These are phyloP conservation scores for Gallinago paraguaiae DNA, from an alignment of 2,113 vertebrate genomes.

Conservation along the genomic window DNA sequence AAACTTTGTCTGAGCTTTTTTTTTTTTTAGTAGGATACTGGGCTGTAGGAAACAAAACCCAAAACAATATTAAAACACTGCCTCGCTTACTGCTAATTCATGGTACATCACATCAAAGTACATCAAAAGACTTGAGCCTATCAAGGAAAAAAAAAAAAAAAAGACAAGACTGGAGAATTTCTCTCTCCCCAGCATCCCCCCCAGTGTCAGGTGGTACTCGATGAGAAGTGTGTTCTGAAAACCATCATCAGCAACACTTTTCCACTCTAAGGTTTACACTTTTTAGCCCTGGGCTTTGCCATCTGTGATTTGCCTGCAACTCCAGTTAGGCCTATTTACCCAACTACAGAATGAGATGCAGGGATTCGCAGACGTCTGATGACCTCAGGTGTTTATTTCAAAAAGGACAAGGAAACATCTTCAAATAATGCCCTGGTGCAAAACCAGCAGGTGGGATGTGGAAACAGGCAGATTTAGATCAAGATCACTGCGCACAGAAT, in stretches of 20 bases:
- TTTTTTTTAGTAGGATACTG: background rate
- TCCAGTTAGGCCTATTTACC: background rate
- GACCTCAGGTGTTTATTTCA: background rate
- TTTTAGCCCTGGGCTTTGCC: background rate
- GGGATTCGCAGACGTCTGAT: background rate
- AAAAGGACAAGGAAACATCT: background rate
- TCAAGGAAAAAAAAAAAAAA: background rate
- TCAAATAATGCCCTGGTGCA: background rate
- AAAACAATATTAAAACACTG: fast-evolving
- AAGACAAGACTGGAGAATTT: background rate
- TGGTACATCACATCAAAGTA: background rate
- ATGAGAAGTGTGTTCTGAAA: background rate
- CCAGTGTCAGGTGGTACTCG: background rate
- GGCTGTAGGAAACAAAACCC: background rate
- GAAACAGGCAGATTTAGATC: background rate
- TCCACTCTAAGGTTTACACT: background rate
- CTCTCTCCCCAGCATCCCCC: background rate
- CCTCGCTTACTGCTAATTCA: background rate
- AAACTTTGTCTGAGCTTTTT: background rate
- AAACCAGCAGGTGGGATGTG: background rate
- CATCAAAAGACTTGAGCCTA: background rate
- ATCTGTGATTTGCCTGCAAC: background rate
- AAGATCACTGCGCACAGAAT: background rate
- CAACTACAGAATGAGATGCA: background rate
- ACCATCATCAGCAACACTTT: background rate